phyloP scores from a whole-genome alignment of 1,140 invertebrate species.

The Bombus vancouverensis region DNA sequence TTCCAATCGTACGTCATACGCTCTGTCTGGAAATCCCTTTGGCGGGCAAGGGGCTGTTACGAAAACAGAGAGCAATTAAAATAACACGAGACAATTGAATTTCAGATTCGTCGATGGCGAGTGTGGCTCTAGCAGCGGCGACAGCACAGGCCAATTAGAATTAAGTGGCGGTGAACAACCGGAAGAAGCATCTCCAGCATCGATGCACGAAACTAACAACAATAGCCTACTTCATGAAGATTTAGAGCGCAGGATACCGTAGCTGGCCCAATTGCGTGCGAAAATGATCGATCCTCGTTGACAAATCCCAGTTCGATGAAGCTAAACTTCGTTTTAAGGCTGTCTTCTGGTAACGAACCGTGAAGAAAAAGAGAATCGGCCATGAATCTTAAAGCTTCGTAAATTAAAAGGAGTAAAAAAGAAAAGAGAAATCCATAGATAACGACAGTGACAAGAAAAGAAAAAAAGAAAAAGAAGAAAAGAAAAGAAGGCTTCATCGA shows the following conservation, averaged over 20 bases:
- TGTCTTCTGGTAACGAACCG: not conserved
- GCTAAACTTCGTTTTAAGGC: not conserved
- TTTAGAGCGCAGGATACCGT: slow-evolving; percentile 79
- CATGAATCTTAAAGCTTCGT: not conserved
- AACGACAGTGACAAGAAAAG: slow-evolving; percentile 3
- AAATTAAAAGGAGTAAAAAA: not conserved
- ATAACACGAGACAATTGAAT: slow-evolving; percentile 36
- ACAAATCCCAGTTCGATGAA: slow-evolving; percentile 2
- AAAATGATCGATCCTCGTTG: slow-evolving; percentile 6
- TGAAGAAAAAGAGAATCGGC: not conserved
- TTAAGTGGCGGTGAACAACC: slow-evolving; percentile 79
- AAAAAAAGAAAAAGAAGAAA: too few relatives aligned
- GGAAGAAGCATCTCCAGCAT: slow-evolving; percentile 79
- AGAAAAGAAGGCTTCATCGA: not conserved
- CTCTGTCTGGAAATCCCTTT: not conserved
- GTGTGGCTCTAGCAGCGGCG: slow-evolving; percentile 80
- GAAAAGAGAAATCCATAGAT: not conserved
- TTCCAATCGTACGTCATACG: not conserved
- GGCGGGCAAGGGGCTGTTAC: not conserved
- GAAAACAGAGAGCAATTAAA: not conserved
- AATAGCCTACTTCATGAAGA: slow-evolving; percentile 81
- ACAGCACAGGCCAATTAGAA: slow-evolving; percentile 80
- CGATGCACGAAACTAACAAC: slow-evolving; percentile 81
- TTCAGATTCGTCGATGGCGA: slow-evolving; percentile 81
- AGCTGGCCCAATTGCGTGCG: not conserved